These are phyloP conservation scores for Andrena dorsata DNA, from an alignment of 2,888 invertebrate species.

Conservation along the genomic window DNA sequence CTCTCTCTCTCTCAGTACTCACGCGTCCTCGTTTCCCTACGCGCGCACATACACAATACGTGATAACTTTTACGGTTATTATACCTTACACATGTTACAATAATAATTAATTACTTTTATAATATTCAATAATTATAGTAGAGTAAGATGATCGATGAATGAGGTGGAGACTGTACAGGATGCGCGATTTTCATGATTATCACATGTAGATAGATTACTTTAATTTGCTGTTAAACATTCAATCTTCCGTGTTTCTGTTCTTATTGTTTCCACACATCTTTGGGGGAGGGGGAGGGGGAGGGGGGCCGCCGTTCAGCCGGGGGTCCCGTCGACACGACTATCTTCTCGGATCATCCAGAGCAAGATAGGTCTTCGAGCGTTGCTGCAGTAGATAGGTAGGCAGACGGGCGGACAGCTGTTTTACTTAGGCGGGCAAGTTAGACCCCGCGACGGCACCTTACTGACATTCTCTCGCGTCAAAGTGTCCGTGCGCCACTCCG, in stretches of 20 bases:
- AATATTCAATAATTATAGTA: slow-evolving; percentile 86
- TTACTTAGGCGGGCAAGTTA: slow-evolving; percentile 49
- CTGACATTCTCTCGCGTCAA: slow-evolving; percentile 31
- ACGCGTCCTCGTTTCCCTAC: slow-evolving; percentile 47
- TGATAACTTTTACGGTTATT: slow-evolving; percentile 77
- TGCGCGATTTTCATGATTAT: slow-evolving; percentile 87
- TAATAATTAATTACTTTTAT: slow-evolving; percentile 82
- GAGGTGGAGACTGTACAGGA: slow-evolving; percentile 88
- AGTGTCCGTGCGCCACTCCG: slow-evolving; percentile 30
- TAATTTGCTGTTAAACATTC: slow-evolving; percentile 85
- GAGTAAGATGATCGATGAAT: slow-evolving; percentile 89
- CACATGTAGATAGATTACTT: slow-evolving; percentile 90
- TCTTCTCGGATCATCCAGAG: slow-evolving; percentile 47
- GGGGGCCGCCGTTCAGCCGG: background rate
- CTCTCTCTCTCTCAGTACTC: slow-evolving; percentile 21
- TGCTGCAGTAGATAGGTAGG: slow-evolving; percentile 52
- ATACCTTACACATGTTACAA: slow-evolving; percentile 81
- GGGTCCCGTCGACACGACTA: slow-evolving; percentile 36
- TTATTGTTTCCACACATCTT: slow-evolving; percentile 21
- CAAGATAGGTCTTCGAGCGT: slow-evolving; percentile 39
- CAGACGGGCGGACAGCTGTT: slow-evolving; percentile 34
- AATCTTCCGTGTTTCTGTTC: slow-evolving; percentile 56
- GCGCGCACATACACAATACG: slow-evolving; percentile 71
- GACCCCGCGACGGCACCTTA: slow-evolving; percentile 37
- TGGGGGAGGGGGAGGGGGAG: background rate